Base-by-base conservation (phyloP, 2,113 vertebrate genomes). In the Equus przewalskii region DNA sequence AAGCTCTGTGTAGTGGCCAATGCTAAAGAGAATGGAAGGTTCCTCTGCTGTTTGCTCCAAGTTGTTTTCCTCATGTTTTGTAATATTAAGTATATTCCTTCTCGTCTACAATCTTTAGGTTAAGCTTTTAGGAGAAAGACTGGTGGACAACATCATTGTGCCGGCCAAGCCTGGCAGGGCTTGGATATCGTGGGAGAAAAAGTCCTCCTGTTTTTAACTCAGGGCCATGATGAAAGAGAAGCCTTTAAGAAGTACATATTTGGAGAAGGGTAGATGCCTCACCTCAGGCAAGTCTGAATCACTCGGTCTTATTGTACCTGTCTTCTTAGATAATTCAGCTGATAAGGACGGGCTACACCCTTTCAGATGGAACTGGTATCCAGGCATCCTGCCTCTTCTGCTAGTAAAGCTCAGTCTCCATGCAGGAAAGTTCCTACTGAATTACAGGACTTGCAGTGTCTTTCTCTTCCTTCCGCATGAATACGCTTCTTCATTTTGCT, bases 321-420 rank as follows among this genome's bases (percentile, higher is more conserved):
- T 28, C 56, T 92, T 14, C 36, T 65, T 92, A 90, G 97, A 98
- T 96, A 90, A 96, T 94, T 97, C 95, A 98, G 93, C 22, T 60
- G n/a, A 94, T 14, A 89, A 84, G 69, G 54, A 72, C 44, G 51
- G 36, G 92, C 14, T 92, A 90, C 11, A n/a, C 64, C 95, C 94
- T 60, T 92, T 44, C 8, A 6, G 21, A 58, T 51, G n/a, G 49
- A 24, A 33, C 44, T 54, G 30, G 13, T 16, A 21, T n/a, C 24
- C 7, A 84, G 56, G 46, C 12, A 51, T 6, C 33, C 44, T 21
- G 6, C 78, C 56, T 16, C 24, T 72, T 46, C 33, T 24, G 4
- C 67, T 49, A 13, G 21, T 14, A 46, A 83, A 82, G 5, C 4
- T 10, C 28, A 26, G 49, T 18, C 21, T n/a, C n/a, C 30, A 30